Evolutionary conservation across 2,888 invertebrate species (phyloP).

Genomic region (Idaea biselata): DNA sequence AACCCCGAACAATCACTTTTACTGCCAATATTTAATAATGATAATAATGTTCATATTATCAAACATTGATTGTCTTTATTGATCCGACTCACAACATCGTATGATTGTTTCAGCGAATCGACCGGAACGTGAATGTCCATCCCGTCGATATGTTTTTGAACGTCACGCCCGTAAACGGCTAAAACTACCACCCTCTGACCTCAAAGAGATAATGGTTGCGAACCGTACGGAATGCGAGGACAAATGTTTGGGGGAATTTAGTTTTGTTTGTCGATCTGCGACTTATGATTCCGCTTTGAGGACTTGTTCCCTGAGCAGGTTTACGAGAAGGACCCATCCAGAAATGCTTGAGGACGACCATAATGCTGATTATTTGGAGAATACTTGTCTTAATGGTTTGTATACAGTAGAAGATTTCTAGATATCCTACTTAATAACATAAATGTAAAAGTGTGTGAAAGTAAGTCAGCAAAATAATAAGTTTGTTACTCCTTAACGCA

Average conservation of each 20-base stretch:
- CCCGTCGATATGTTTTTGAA: slow-evolving; percentile 93
- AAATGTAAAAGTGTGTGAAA: no score
- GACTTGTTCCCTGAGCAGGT: slow-evolving; percentile 89
- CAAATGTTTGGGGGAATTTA: slow-evolving; percentile 93
- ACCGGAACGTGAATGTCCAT: slow-evolving; percentile 93
- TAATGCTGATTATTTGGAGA: slow-evolving; percentile 94
- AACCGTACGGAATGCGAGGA: slow-evolving; percentile 95
- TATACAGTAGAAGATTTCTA: not conserved
- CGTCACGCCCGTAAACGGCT: slow-evolving; percentile 91
- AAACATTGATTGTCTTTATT: not conserved
- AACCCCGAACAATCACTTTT: no score
- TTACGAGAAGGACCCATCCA: slow-evolving; percentile 92
- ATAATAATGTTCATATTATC: not conserved
- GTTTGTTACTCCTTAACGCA: no score
- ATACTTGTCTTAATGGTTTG: slow-evolving; percentile 92
- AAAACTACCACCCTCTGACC: slow-evolving; percentile 88
- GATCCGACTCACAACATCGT: not conserved
- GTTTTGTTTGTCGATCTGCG: slow-evolving; percentile 93
- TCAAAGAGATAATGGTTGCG: slow-evolving; percentile 91
- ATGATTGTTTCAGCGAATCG: slow-evolving; percentile 81
- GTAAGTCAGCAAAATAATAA: no score
- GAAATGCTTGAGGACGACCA: slow-evolving; percentile 91
- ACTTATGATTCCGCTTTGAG: slow-evolving; percentile 89
- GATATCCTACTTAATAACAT: no score
- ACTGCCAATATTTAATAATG: not conserved